These are phyloP conservation scores for Contarinia nasturtii DNA, from an alignment of 1,140 invertebrate species.

Conservation along the genomic window DNA sequence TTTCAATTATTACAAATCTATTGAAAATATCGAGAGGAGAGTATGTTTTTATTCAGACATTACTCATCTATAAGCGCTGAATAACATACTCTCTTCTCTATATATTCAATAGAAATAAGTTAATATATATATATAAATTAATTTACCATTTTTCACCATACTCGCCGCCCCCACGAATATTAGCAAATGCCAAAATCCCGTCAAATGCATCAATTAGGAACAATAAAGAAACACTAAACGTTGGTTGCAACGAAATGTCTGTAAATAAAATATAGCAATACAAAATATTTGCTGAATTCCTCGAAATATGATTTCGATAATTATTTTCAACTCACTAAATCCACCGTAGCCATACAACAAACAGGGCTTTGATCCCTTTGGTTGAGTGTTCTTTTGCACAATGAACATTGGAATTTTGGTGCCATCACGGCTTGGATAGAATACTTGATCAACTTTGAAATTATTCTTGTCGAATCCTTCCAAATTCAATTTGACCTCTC, in stretches of 20 bases:
- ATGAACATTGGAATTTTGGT: conserved; percentile 97
- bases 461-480: conserved; percentile 61
- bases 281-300: background rate
- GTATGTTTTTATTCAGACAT: too few species aligned
- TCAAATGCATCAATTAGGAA: conserved; percentile 81
- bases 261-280: conserved; percentile 8
- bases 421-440: conserved; percentile 88
- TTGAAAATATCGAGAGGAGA: too few species aligned
- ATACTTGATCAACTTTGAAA: conserved; percentile 79
- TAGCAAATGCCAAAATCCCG: conserved; percentile 78
- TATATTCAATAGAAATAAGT: too few species aligned
- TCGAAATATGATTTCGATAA: conserved; percentile 65
- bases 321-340: conserved; percentile 91
- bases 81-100: too few species aligned
- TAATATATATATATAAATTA: too few species aligned
- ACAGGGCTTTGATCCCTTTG: conserved; percentile 44
- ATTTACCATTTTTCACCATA: conserved; percentile 73
- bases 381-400: conserved; percentile 55
- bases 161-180: conserved; percentile 92
- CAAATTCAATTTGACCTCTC: conserved; percentile 50
- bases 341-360: conserved; percentile 95
- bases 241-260: background rate
- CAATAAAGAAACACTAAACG: conserved; percentile 58
- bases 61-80: too few species aligned
- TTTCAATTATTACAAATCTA: too few species aligned